Base-by-base conservation (phyloP, 2,797 vertebrate species). In the Discoglossus pictus region DNA sequence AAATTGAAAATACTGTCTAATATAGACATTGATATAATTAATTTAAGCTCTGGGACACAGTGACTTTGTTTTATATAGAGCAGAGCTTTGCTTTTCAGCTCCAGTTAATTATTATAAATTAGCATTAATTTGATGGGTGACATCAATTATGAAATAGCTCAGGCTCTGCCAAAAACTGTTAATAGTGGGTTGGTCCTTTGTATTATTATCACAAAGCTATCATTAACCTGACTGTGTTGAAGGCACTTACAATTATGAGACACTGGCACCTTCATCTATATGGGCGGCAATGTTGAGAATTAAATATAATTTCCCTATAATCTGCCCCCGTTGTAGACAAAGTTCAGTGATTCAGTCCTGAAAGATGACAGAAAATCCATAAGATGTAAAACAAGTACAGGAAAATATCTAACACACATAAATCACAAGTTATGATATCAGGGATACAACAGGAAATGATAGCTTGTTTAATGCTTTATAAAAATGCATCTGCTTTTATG, bases 81-180 rank as follows among this genome's bases (percentile, higher is more conserved):
- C 68, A 64, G 60, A 43, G 61, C 60, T 59, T 18, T 50, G 55
- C 35, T 63, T 39, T 55, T 70, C 39, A 56, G 51, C 61, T 64
- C 36, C n/a, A 17, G 44, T 23, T 71, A 71, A 71, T 71, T 71
- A 71, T 71, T 51, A 71, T 71, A 60, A 71, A 71, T 71, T 71
- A 71, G 68, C 68, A 54, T 71, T 64, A 56, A 71, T 63, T 58
- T 71, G 53, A 71, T 71, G 35, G 68, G 68, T 52, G 68, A 64
- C 60, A 58, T 71, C 68, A 64, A 64, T 71, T 71, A 71, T 71
- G 53, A 71, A 71, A 58, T 58, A 64, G 60, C 46, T 25, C 9
- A n/a, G 52, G 43, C 25, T 64, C 68, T 51, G 61, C 3, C 3
- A 52, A 64, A 61, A 71, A 64, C n/a, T 63, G 39, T 11, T 71